Evolutionary conservation across 2,888 invertebrate species (phyloP).

Genomic region (Halictus quadricinctus): DNA sequence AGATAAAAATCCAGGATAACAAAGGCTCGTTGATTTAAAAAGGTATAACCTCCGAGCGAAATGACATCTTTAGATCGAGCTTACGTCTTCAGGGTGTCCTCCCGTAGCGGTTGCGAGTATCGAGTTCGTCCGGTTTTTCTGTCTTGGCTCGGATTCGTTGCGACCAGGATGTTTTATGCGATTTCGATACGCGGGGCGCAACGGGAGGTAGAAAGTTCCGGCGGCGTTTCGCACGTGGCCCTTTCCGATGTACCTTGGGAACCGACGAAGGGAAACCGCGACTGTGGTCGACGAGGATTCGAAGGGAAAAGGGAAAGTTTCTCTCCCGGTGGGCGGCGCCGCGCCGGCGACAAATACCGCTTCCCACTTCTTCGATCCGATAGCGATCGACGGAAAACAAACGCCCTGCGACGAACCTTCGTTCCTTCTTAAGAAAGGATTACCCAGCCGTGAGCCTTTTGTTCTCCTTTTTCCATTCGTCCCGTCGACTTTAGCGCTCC

Average conservation of each 20-base stretch:
- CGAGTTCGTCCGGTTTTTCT: conserved; percentile 17
- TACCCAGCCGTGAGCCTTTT: conserved; percentile 51
- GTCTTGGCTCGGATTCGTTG: conserved; percentile 8
- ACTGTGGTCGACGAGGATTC: neutral
- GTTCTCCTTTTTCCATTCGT: conserved; percentile 21
- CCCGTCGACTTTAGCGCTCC: conserved; percentile 34
- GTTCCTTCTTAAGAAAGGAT: conserved; percentile 58
- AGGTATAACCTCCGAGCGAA: neutral
- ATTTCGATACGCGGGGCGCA: conserved; percentile 16
- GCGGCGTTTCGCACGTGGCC: conserved; percentile 13
- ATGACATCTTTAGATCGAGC: neutral
- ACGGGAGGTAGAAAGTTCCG: conserved; percentile 16
- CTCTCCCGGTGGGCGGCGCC: conserved; percentile 34
- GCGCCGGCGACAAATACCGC: conserved; percentile 65
- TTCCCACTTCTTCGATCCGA: conserved; percentile 66
- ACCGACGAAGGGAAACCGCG: conserved; percentile 12
- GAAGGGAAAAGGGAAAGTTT: conserved; percentile 46
- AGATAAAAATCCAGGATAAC: neutral
- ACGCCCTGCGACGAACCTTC: conserved; percentile 46
- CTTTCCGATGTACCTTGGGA: conserved; percentile 11
- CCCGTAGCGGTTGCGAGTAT: neutral
- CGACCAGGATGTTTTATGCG: conserved; percentile 26
- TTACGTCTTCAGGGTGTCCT: neutral
- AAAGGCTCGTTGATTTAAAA: neutral
- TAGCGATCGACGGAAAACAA: conserved; percentile 71